phyloP scores from a whole-genome alignment of 2,888 invertebrate genomes.

The Drosophila macrothrix region DNA sequence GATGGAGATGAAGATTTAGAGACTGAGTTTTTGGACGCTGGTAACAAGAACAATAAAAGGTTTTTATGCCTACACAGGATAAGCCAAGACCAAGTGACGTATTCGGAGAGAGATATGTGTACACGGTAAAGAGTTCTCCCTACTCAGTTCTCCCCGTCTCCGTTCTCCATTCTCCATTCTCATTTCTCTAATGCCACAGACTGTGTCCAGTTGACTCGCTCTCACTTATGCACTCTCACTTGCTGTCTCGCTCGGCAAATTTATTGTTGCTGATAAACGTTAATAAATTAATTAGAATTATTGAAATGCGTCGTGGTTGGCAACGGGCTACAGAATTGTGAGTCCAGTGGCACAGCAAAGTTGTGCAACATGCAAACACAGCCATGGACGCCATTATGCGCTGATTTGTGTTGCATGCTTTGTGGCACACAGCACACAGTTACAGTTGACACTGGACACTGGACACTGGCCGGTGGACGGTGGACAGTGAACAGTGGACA shows the following conservation, averaged over 20 bases:
- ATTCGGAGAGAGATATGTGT: slow-evolving; percentile 4
- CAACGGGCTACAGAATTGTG: slow-evolving; percentile 31
- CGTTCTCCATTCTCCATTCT: background rate
- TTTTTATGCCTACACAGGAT: slow-evolving; percentile 30
- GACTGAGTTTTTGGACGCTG: slow-evolving; percentile 27
- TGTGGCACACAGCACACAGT: slow-evolving; percentile 53
- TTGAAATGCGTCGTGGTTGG: slow-evolving; percentile 81
- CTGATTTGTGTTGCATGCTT: slow-evolving; percentile 77
- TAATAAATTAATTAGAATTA: slow-evolving; percentile 85
- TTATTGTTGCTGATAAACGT: slow-evolving; percentile 84
- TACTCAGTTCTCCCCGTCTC: background rate
- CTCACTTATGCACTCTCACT: background rate
- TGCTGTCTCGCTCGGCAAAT: slow-evolving; percentile 61
- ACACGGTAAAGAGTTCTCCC: slow-evolving; percentile 23
- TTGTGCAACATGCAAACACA: slow-evolving; percentile 63
- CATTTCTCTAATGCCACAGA: slow-evolving; percentile 18
- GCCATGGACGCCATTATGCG: slow-evolving; percentile 74
- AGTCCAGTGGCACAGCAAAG: slow-evolving; percentile 43
- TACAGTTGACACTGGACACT: slow-evolving; percentile 28
- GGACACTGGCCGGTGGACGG: background rate
- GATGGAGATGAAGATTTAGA: slow-evolving; percentile 7
- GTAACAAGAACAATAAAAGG: slow-evolving; percentile 33
- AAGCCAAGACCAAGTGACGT: slow-evolving; percentile 12
- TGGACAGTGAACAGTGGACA: slow-evolving; percentile 14
- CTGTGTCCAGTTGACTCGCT: slow-evolving; percentile 20